These are phyloP conservation scores for Peromyscus nudipes DNA, from an alignment of 2,797 vertebrate genomes.

Conservation along the genomic window DNA sequence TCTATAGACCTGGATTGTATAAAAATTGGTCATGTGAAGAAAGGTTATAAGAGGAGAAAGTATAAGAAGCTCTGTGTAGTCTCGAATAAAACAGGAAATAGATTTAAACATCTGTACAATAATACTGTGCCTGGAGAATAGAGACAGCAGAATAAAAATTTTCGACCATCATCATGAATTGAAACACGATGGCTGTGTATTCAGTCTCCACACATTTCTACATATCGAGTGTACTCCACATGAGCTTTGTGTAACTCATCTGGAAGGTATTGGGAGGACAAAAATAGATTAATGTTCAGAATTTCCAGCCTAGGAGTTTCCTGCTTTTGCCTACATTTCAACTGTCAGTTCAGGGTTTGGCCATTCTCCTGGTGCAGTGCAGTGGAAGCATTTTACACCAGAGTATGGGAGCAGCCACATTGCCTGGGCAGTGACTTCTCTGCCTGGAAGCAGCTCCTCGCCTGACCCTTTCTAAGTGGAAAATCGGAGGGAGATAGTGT, in stretches of 20 bases:
- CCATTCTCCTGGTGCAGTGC: constrained; percentile 11
- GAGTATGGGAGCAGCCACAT: constrained; percentile 6
- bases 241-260: constrained; percentile 71
- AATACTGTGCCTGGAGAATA: constrained; percentile 31
- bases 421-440: constrained; percentile 20
- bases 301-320: constrained; percentile 81
- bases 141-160: constrained; percentile 58
- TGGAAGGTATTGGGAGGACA: constrained; percentile 80
- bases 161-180: constrained; percentile 33
- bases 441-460: constrained; percentile 57
- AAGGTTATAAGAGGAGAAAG: background rate
- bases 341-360: constrained; percentile 56
- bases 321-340: constrained; percentile 77
- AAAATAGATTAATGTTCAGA: constrained; percentile 81
- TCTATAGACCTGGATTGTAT: background rate
- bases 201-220: constrained; percentile 33
- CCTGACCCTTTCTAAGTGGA: constrained; percentile 34
- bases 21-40: background rate
- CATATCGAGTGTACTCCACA: background rate
- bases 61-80: background rate
- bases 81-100: background rate
- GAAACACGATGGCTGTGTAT: constrained; percentile 38
- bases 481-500: background rate
- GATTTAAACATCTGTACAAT: background rate
- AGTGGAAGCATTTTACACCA: constrained; percentile 35